These are phyloP conservation scores for Papilio polytes DNA, from an alignment of 1,140 invertebrate genomes.

Conservation along the genomic window DNA sequence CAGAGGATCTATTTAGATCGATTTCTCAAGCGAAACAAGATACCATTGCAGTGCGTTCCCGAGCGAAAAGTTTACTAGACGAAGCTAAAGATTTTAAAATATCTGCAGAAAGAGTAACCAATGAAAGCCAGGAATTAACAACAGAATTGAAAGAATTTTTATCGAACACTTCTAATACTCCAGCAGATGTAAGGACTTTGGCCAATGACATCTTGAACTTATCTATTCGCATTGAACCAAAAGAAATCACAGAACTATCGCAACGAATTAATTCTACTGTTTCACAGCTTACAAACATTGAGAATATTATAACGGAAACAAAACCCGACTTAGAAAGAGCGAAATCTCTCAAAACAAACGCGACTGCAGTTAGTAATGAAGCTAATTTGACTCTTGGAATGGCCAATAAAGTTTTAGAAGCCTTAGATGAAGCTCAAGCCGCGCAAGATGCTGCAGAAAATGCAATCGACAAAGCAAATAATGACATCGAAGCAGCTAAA, in stretches of 20 bases:
- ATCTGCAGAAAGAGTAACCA: slow-evolving; percentile 80
- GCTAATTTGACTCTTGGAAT: slow-evolving; percentile 85
- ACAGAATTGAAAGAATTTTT: slow-evolving; percentile 91
- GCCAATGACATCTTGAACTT: slow-evolving; percentile 90
- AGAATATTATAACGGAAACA: slow-evolving; percentile 94
- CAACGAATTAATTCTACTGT: slow-evolving; percentile 94
- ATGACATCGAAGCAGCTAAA: slow-evolving; percentile 90
- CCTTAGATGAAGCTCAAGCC: slow-evolving; percentile 87
- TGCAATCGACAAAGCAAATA: slow-evolving; percentile 92
- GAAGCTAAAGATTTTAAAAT: slow-evolving; percentile 80
- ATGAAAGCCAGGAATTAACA: slow-evolving; percentile 85
- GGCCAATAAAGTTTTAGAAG: slow-evolving; percentile 85
- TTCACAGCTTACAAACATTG: slow-evolving; percentile 93
- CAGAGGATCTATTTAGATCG: slow-evolving; percentile 85
- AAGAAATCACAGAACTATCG: slow-evolving; percentile 93
- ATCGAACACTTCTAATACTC: slow-evolving; percentile 89
- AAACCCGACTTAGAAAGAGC: slow-evolving; percentile 90
- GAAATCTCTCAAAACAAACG: slow-evolving; percentile 89
- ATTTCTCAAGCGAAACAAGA: slow-evolving; percentile 85
- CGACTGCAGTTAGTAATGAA: slow-evolving; percentile 90
- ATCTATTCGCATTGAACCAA: slow-evolving; percentile 87
- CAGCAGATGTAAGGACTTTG: slow-evolving; percentile 91
- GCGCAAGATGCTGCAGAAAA: slow-evolving; percentile 91
- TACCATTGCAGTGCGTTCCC: slow-evolving; percentile 81
- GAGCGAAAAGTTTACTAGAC: slow-evolving; percentile 81